Percentiles rank a stretch among this genome's conserved stretches.
Evolutionary conservation across 2,113 vertebrate genomes (phyloP).

Genomic region (Strigops habroptila): DNA sequence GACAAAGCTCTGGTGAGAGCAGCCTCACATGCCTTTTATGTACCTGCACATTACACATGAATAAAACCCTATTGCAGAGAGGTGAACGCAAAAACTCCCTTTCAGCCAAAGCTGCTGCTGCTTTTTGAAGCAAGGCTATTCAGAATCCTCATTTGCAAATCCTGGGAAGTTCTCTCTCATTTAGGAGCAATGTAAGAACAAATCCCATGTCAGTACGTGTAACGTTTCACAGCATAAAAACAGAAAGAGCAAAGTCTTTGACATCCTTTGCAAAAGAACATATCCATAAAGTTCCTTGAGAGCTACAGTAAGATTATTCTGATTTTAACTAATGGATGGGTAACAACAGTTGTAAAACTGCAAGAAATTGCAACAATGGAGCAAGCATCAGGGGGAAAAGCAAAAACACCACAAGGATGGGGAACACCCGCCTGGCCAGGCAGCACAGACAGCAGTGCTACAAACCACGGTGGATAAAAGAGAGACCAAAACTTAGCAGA

Average conservation of each 20-base stretch:
- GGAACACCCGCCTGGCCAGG: not conserved
- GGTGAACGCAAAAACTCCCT: not conserved
- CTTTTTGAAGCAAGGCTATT: not conserved
- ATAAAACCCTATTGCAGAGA: not conserved
- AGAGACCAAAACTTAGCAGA: not conserved
- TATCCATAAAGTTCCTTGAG: not conserved
- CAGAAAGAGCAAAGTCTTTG: not conserved
- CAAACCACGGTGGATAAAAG: not conserved
- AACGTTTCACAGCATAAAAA: not conserved
- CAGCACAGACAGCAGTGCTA: not conserved
- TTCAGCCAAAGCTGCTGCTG: not conserved
- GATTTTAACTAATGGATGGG: not conserved
- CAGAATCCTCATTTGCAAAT: not conserved
- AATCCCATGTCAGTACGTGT: fast-evolving
- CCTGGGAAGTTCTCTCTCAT: not conserved
- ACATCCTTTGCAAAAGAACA: not conserved
- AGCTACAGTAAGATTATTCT: not conserved
- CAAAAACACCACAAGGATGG: not conserved
- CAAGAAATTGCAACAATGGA: not conserved
- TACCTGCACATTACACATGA: not conserved
- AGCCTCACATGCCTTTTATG: not conserved
- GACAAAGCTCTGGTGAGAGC: not conserved
- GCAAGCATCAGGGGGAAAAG: not conserved
- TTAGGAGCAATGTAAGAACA: not conserved
- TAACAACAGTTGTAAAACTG: not conserved